These are phyloP conservation scores for Achatina immaculata DNA, from an alignment of 1,140 invertebrate genomes.

Conservation along the genomic window DNA sequence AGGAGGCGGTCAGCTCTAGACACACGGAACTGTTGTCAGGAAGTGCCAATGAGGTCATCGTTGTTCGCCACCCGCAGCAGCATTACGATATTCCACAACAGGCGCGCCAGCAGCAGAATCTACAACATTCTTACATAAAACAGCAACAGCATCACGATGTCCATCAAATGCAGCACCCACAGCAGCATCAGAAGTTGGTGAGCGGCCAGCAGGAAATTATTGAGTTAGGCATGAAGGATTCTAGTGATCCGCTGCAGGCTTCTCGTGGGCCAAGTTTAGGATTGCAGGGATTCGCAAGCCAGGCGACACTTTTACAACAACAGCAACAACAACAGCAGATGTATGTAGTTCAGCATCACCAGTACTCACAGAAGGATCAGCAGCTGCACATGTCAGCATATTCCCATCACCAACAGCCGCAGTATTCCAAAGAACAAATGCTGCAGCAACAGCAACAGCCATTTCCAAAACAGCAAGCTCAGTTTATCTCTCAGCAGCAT, in stretches of 20 bases:
- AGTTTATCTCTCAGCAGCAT: slow-evolving; percentile 14
- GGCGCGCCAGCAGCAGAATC: slow-evolving; percentile 7
- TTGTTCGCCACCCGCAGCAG: slow-evolving; percentile 34
- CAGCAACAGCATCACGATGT: slow-evolving; percentile 27
- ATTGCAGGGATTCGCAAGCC: not conserved
- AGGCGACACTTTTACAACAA: slow-evolving; percentile 4
- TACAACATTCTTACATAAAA: not conserved
- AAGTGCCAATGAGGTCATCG: slow-evolving; percentile 24
- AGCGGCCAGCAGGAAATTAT: slow-evolving; percentile 29
- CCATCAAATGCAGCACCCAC: slow-evolving; percentile 11
- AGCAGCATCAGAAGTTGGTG: slow-evolving; percentile 18
- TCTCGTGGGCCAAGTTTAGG: not conserved
- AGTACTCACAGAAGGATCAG: slow-evolving; percentile 20
- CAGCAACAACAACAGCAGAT: slow-evolving; percentile 17
- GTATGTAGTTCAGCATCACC: slow-evolving; percentile 23
- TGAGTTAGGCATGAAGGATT: slow-evolving; percentile 36
- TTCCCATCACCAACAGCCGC: slow-evolving; percentile 2
- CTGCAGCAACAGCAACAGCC: slow-evolving; percentile 20
- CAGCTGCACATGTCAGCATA: not conserved
- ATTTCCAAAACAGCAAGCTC: slow-evolving; percentile 15
- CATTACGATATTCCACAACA: slow-evolving; percentile 19
- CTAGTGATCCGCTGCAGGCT: slow-evolving; percentile 31
- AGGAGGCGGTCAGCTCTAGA: not conserved
- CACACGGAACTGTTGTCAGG: not conserved
- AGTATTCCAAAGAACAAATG: slow-evolving; percentile 18